Base-by-base conservation (phyloP, 2,888 invertebrate species). In the Latrodectus hesperus region DNA sequence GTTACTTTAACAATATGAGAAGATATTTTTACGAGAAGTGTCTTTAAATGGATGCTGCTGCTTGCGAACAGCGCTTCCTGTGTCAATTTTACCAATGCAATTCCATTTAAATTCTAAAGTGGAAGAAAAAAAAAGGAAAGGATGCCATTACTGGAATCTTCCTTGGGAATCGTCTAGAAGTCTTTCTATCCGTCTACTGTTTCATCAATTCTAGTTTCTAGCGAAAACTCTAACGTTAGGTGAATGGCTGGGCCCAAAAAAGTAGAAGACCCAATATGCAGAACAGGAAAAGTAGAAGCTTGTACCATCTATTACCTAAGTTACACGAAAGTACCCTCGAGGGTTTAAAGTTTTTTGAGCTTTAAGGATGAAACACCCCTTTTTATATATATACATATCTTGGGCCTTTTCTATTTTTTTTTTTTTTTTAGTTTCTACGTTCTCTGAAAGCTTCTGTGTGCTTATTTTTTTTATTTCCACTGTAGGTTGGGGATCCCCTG, bases 261-360 rank as follows among this genome's bases (percentile, higher is more conserved):
- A 53, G 68, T n/a, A 52, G 49, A 81, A 64, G 52, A 22, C 65
- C 65, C 52, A 84, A 87, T 87, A 87, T 87, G 86, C 86, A 87
- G 86, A 87, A 72, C 77, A 80, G 75, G 70, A 76, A 77, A 75
- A 73, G 74, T 73, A 51, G 75, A 60, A 80, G 80, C 64, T 68
- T 80, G 81, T 82, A 81, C 81, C 86, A 76, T 87, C 86, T 81
- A 87, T 87, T 87, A 87, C 86, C 86, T 76, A 87, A 87, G 86
- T 87, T 82, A 81, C 86, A 81, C 68, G 72, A 77, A 81, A 81
- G 76, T 80, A 76, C 81, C 86, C 86, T 67, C 67, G 81, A 81
- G 86, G 86, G 81, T 68, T 86, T 81, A 73, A 81, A 87, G 72
- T 87, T 81, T 87, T 87, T 67, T 49, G 65, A 67, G 53, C 9